Evolutionary conservation across 2,113 vertebrate species (phyloP).

Genomic region (Eleginops maclovinus): DNA sequence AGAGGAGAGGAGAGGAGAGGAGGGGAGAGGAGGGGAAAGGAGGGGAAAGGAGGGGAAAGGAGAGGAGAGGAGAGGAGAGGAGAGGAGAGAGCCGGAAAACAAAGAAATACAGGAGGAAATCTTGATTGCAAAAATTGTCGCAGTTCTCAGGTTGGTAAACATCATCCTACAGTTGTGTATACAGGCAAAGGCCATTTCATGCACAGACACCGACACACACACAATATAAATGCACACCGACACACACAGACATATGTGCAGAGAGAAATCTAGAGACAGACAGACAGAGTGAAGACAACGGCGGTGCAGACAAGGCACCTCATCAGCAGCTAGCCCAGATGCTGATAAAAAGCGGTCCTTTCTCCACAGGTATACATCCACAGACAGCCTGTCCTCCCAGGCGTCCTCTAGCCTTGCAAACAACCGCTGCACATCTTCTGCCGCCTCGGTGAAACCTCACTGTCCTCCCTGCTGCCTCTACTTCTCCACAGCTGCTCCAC

Average conservation of each 20-base stretch:
- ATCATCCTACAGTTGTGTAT: slow-evolving; percentile 34
- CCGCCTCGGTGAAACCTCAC: slow-evolving; percentile 58
- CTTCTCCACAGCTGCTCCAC: slow-evolving; percentile 47
- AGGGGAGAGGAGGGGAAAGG: slow-evolving; percentile 30
- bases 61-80: slow-evolving; percentile 16
- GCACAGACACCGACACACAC: slow-evolving; percentile 50
- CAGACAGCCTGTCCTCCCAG: slow-evolving; percentile 75
- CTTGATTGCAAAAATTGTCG: slow-evolving; percentile 32
- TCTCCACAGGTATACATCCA: slow-evolving; percentile 75
- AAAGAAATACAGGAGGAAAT: slow-evolving; percentile 49
- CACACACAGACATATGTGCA: slow-evolving; percentile 39
- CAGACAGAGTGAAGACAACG: slow-evolving; percentile 45
- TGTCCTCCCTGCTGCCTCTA: slow-evolving; percentile 51
- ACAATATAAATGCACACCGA: slow-evolving; percentile 49
- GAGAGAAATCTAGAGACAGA: slow-evolving; percentile 39
- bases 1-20: slow-evolving; percentile 14
- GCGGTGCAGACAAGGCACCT: slow-evolving; percentile 69
- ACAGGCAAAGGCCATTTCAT: slow-evolving; percentile 50
- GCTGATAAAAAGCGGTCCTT: slow-evolving; percentile 53
- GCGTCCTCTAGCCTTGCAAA: slow-evolving; percentile 76
- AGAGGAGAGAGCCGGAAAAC: slow-evolving; percentile 29
- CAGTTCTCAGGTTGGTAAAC: slow-evolving; percentile 28
- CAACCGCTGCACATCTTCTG: slow-evolving; percentile 68
- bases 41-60: slow-evolving; percentile 24
- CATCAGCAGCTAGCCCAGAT: slow-evolving; percentile 73